Evolutionary conservation across 2,888 invertebrate genomes (phyloP), one percentile per base, ranked within the genome.

Genomic region (Dolichomitus sp.): DNA sequence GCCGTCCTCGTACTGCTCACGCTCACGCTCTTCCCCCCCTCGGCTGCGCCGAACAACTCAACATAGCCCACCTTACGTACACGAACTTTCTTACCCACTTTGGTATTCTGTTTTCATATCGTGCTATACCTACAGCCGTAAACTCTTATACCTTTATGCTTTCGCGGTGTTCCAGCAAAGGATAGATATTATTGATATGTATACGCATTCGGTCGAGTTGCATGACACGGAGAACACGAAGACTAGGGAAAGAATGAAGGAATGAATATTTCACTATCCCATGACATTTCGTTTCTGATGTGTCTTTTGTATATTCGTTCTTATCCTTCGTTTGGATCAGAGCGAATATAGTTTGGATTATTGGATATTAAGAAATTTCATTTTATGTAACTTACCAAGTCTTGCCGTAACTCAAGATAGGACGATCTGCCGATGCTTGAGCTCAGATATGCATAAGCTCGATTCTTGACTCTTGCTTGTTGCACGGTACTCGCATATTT

Each of bases 41-140:
- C 68, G 37, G 54, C 68, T 52, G 40, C 75, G 54, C 33, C 65
- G 40, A 19, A 33, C 50, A 50, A 68, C 81, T 75, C 70, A 37
- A 76, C 74, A 30, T 19, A 45, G 45, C 50, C 68, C 57, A 69
- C 66, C 70, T 77, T 74, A 66, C 59, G 70, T 75, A 82, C 74
- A 45, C 68, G 63, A 50, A 17, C 66, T 66, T 65, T 77, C 42
- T 79, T 65, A 12, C 73, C 54, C 73, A 33, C 61, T 69, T 50
- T 61, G 19, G 59, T 66, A n/a, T 9, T 70, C 23, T 27, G 14
- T 57, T 65, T 65, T 65, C 37, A 19, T 59, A 45, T 14, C 45
- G 6, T 30, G 42, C 17, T 69, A 57, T 30, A 37, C 42, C 37
- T 68, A n/a, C 57, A 45, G 27, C 30, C 33, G 30, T 63, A 33